Conservation (phyloP, 2,797 vertebrate species). For the Semotilus atromaculatus region DNA sequence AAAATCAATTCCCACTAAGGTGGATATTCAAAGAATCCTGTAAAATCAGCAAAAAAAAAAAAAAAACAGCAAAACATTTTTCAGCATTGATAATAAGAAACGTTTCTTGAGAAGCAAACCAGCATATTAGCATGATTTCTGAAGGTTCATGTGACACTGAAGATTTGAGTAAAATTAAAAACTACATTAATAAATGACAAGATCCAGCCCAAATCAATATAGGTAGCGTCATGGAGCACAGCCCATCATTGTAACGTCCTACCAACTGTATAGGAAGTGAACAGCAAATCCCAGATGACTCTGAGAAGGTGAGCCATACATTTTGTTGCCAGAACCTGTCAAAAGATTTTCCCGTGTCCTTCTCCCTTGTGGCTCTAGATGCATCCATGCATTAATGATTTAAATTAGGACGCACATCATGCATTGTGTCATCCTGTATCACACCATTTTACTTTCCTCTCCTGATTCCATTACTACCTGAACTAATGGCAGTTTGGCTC, state of each 20-base stretch:
- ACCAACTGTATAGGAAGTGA: neutral
- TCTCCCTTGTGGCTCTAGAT: constrained; percentile 28
- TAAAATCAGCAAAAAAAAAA: too few species aligned
- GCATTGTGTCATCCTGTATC: neutral
- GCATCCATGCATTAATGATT: constrained; percentile 44
- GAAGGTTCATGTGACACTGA: neutral
- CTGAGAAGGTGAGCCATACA: constrained; percentile 24
- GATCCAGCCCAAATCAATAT: neutral
- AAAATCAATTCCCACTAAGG: neutral
- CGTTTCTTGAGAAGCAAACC: neutral
- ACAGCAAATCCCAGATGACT: neutral
- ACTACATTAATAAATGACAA: neutral
- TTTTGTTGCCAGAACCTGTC: constrained; percentile 31
- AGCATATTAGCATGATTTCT: neutral
- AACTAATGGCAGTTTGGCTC: constrained; percentile 27
- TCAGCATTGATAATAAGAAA: neutral
- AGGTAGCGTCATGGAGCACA: neutral
- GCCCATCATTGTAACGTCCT: neutral
- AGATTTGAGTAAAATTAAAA: neutral
- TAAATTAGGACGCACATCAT: constrained; percentile 19
- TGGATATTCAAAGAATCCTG: too few species aligned
- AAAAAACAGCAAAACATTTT: too few species aligned
- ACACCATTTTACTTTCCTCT: constrained; percentile 20
- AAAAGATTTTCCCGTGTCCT: constrained; percentile 16
- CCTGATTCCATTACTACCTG: constrained; percentile 28